phyloP scores from a whole-genome alignment of 2,888 invertebrate genomes.

The Osmoderma eremita region DNA sequence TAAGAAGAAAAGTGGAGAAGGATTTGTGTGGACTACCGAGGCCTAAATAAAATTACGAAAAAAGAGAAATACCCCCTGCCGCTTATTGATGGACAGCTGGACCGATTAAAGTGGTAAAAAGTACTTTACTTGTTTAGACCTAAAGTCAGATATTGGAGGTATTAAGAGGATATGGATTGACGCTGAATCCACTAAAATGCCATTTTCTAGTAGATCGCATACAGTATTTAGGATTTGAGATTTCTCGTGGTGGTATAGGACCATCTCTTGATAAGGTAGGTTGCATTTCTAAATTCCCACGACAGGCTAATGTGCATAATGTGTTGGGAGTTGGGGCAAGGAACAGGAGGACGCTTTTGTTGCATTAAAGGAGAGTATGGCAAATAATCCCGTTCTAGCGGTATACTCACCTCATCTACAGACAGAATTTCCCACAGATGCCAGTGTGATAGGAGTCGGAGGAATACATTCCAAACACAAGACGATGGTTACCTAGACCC shows the following conservation, averaged over 20 bases:
- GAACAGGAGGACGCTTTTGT: conserved; percentile 21
- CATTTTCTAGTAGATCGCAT: conserved; percentile 48
- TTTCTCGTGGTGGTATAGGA: conserved; percentile 11
- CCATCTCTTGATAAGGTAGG: conserved; percentile 45
- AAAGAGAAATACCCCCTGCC: conserved; percentile 34
- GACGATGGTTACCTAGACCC: conserved; percentile 34
- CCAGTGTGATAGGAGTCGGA: conserved; percentile 48
- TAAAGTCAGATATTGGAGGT: conserved; percentile 47
- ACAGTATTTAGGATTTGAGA: conserved; percentile 37
- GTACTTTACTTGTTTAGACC: conserved; percentile 53
- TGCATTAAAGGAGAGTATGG: conserved; percentile 5
- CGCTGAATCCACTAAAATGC: conserved; percentile 52
- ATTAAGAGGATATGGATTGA: conserved; percentile 47
- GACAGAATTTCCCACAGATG: conserved; percentile 54
- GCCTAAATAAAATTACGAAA: conserved; percentile 52
- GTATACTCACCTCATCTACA: conserved; percentile 6
- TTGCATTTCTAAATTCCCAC: conserved; percentile 46
- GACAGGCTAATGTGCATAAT: neutral
- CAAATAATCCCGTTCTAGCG: neutral
- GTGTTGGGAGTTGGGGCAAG: conserved; percentile 5
- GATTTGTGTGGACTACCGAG: conserved; percentile 53
- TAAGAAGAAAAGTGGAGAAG: conserved; percentile 50
- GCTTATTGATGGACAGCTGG: conserved; percentile 26
- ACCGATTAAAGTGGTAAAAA: conserved; percentile 46
- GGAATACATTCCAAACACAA: conserved; percentile 49